Percentiles rank a stretch among this genome's conserved stretches.
Evolutionary conservation across 2,888 invertebrate species (phyloP).

Genomic region (Hesperia comma): DNA sequence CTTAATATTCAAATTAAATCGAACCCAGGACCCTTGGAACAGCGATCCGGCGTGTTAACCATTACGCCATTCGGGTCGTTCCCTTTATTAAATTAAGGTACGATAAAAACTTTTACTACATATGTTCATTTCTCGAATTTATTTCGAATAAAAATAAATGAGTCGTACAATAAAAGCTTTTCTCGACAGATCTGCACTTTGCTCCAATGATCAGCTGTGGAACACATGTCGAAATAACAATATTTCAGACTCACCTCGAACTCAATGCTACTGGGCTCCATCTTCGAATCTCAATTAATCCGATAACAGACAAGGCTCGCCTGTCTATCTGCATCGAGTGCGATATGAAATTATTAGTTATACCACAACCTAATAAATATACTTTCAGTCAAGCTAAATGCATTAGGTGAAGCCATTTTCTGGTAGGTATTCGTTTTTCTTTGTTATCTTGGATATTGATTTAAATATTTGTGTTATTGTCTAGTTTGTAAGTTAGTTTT

Average conservation of each 20-base stretch:
- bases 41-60: too few relatives aligned
- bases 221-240: conserved; percentile 24
- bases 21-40: too few relatives aligned
- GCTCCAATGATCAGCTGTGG: neutral
- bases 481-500: too few relatives aligned
- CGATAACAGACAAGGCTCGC: conserved; percentile 32
- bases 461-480: too few relatives aligned
- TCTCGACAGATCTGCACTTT: neutral
- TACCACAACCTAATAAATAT: too few relatives aligned
- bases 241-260: conserved; percentile 29
- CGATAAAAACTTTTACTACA: too few relatives aligned
- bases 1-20: too few relatives aligned
- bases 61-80: too few relatives aligned
- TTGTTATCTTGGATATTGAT: neutral
- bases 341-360: neutral
- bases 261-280: conserved; percentile 23
- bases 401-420: neutral
- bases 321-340: conserved; percentile 18
- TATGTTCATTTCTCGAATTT: too few relatives aligned
- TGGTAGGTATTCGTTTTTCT: neutral
- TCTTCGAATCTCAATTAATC: conserved; percentile 27
- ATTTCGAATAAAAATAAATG: too few relatives aligned
- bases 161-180: neutral
- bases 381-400: neutral
- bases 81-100: too few relatives aligned